Percentiles rank a stretch among this genome's conserved stretches.
Conservation (phyloP, 1,140 invertebrate species). For the Diachasmimorpha longicaudata region DNA sequence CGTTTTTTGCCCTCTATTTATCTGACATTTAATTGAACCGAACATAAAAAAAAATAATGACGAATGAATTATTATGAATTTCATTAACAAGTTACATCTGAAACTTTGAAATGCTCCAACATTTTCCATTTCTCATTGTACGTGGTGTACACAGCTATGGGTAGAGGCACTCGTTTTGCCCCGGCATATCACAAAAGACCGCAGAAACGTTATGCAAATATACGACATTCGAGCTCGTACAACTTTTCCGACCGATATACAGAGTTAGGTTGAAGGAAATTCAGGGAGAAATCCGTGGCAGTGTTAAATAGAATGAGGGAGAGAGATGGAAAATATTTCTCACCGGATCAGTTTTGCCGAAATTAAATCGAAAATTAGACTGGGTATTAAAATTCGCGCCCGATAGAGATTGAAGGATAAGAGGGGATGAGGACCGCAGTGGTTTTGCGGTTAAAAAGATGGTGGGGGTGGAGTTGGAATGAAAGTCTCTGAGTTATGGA, state of each 20-base stretch:
- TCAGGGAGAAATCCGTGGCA: not conserved
- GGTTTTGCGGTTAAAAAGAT: not conserved
- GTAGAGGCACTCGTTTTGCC: constrained; percentile 44
- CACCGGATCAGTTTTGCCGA: not conserved
- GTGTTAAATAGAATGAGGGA: not conserved
- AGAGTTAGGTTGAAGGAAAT: not conserved
- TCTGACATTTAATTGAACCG: not conserved
- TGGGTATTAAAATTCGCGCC: not conserved
- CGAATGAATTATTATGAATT: constrained; percentile 23
- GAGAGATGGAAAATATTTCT: not conserved
- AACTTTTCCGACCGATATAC: constrained; percentile 18
- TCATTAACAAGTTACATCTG: not conserved
- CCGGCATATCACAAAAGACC: constrained; percentile 40
- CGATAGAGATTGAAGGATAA: not conserved
- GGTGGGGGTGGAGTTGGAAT: not conserved
- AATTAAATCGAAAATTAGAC: not conserved
- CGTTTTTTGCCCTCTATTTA: not conserved
- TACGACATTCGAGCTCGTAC: not conserved
- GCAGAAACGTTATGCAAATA: constrained; percentile 54
- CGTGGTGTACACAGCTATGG: constrained; percentile 8
- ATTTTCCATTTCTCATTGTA: constrained; percentile 25
- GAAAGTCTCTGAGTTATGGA: not conserved
- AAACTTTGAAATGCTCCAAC: not conserved
- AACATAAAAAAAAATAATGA: too few relatives aligned
- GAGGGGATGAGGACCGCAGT: not conserved